These are phyloP conservation scores for Myotis myotis DNA, from an alignment of 2,797 vertebrate genomes.

Conservation along the genomic window DNA sequence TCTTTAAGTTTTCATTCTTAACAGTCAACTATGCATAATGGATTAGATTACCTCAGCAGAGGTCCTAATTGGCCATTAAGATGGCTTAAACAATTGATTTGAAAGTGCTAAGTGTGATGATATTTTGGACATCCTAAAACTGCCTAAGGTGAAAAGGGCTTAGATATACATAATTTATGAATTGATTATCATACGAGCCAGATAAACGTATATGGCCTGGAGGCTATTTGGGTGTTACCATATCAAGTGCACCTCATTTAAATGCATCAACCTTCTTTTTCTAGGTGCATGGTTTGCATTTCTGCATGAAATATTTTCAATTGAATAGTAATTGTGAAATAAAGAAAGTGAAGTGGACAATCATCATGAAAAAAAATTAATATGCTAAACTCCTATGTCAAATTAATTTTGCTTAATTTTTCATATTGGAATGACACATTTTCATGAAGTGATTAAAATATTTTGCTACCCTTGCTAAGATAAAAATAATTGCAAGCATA, in stretches of 20 bases:
- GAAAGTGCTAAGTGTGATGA: neutral
- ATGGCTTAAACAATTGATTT: slow-evolving; percentile 18
- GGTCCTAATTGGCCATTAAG: slow-evolving; percentile 46
- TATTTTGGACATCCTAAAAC: slow-evolving; percentile 44
- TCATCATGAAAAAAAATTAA: neutral
- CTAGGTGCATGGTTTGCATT: neutral
- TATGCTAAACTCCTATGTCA: neutral
- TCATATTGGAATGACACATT: neutral
- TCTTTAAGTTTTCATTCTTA: neutral
- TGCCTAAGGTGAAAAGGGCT: slow-evolving; percentile 61
- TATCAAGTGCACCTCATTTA: slow-evolving; percentile 50
- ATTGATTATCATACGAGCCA: slow-evolving; percentile 62
- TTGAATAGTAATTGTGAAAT: slow-evolving; percentile 14
- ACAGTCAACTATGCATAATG: slow-evolving; percentile 29
- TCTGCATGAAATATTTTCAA: slow-evolving; percentile 13
- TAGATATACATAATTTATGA: slow-evolving; percentile 65
- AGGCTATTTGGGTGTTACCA: slow-evolving; percentile 45
- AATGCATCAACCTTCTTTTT: slow-evolving; percentile 46
- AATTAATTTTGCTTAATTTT: slow-evolving; percentile 9
- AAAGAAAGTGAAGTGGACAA: neutral
- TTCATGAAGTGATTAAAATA: neutral
- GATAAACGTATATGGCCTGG: slow-evolving; percentile 34
- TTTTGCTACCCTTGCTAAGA: neutral
- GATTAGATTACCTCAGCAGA: neutral
- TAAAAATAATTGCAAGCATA: neutral